These are phyloP conservation scores for Ochlodes sylvanus DNA, from an alignment of 2,888 invertebrate species.

Conservation along the genomic window DNA sequence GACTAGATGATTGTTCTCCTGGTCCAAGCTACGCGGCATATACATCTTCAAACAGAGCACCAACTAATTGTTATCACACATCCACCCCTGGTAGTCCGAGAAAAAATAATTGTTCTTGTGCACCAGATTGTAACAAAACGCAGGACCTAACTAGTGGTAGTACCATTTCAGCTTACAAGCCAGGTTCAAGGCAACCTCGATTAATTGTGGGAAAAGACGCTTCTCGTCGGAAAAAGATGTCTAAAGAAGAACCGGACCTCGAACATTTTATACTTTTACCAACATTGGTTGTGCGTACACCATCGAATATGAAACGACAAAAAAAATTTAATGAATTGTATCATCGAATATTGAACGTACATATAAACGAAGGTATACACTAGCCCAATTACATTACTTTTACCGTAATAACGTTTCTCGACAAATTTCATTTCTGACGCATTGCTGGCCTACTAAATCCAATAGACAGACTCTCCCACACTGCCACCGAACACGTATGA, in stretches of 20 bases:
- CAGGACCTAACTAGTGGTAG: conserved; percentile 59
- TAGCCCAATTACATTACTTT: neutral
- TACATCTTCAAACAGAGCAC: conserved; percentile 56
- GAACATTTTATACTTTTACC: conserved; percentile 76
- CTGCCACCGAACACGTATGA: too few species aligned
- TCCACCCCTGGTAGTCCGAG: conserved; percentile 52
- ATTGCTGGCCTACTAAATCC: too few species aligned
- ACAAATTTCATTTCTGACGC: too few species aligned
- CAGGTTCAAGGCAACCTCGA: conserved; percentile 57
- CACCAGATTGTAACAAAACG: conserved; percentile 26
- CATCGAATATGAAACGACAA: conserved; percentile 75
- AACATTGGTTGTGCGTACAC: conserved; percentile 73
- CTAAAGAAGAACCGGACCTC: conserved; percentile 66
- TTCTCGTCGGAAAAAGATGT: conserved; percentile 56
- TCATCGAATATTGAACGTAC: conserved; percentile 70
- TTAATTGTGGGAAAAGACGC: conserved; percentile 68
- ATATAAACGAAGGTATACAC: conserved; percentile 60
- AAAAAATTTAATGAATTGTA: conserved; percentile 78
- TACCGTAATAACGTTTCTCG: too few species aligned
- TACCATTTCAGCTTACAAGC: conserved; percentile 55
- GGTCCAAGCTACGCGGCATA: conserved; percentile 66
- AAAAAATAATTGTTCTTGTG: conserved; percentile 35
- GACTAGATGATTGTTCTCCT: conserved; percentile 62
- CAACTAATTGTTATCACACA: conserved; percentile 70
- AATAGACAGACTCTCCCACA: too few species aligned